These are phyloP conservation scores for Tinamus guttatus DNA, from an alignment of 2,113 vertebrate species.

Conservation along the genomic window DNA sequence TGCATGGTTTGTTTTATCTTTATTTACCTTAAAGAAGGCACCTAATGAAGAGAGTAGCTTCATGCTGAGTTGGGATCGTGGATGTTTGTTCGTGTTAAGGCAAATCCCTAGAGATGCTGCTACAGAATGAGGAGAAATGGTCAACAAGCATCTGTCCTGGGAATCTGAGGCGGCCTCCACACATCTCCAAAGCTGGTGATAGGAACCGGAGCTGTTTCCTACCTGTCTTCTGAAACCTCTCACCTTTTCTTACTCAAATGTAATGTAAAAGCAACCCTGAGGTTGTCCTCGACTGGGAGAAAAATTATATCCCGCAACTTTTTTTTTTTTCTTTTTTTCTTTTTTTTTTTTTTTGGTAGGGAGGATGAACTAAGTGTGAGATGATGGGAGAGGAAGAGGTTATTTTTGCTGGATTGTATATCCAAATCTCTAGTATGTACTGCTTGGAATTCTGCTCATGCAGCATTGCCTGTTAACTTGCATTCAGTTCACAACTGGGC, in stretches of 20 bases:
- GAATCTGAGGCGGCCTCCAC: not conserved
- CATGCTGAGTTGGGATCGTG: fast-evolving
- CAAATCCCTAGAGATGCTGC: not conserved
- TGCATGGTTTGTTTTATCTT: not conserved
- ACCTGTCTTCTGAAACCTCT: not conserved
- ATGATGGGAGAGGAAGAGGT: not conserved
- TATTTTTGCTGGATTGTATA: not conserved
- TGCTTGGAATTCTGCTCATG: not conserved
- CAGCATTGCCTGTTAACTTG: not conserved
- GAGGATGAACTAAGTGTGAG: too few species aligned
- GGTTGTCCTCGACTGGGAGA: not conserved
- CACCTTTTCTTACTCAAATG: not conserved
- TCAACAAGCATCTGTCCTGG: fast-evolving
- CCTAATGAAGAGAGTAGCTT: not conserved
- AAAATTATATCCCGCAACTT: not conserved
- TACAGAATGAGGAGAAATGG: not conserved
- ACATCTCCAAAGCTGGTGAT: not conserved
- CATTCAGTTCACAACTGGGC: not conserved
- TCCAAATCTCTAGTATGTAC: too few species aligned
- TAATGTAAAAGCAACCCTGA: not conserved
- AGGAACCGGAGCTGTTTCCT: not conserved
- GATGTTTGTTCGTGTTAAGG: fast-evolving
- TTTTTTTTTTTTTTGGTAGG: too few species aligned
- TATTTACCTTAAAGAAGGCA: not conserved
- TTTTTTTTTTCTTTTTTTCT: not conserved